A percentile compares a stretch with the other conserved stretches of the same genome.
Conservation (phyloP, 2,797 vertebrate genomes). For the Pelochelys cantorii region DNA sequence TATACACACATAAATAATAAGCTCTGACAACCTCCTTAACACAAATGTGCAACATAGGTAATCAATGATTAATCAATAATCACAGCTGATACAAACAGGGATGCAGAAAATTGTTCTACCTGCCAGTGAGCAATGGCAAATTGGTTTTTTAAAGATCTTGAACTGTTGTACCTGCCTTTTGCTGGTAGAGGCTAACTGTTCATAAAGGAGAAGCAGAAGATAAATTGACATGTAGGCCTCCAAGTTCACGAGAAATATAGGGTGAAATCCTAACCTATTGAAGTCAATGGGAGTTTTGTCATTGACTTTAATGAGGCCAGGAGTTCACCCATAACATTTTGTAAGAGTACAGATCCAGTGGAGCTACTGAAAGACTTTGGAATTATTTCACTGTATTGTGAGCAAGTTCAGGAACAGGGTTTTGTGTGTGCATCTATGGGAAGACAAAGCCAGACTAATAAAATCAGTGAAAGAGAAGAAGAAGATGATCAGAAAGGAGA, state of each 20-base stretch:
- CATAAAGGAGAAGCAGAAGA: slow-evolving; percentile 8
- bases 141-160: background rate
- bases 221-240: background rate
- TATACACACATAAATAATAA: background rate
- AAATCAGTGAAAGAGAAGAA: slow-evolving; percentile 23
- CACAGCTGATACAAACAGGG: slow-evolving; percentile 5
- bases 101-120: background rate
- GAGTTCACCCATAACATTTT: background rate
- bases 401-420: slow-evolving; percentile 13
- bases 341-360: slow-evolving; percentile 17
- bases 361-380: slow-evolving; percentile 6
- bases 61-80: background rate
- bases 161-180: background rate
- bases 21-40: slow-evolving; percentile 30
- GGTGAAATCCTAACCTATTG: slow-evolving; percentile 18
- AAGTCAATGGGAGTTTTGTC: slow-evolving; percentile 20
- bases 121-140: slow-evolving; percentile 17
- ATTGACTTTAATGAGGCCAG: slow-evolving; percentile 4
- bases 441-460: slow-evolving; percentile 22
- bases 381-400: slow-evolving; percentile 24
- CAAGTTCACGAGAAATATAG: background rate
- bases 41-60: background rate
- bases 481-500: slow-evolving; percentile 17
- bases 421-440: background rate
- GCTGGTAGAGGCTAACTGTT: slow-evolving; percentile 2